Evolutionary conservation across 2,888 invertebrate species (phyloP).

Genomic region (Lordiphosa andalusiaca): DNA sequence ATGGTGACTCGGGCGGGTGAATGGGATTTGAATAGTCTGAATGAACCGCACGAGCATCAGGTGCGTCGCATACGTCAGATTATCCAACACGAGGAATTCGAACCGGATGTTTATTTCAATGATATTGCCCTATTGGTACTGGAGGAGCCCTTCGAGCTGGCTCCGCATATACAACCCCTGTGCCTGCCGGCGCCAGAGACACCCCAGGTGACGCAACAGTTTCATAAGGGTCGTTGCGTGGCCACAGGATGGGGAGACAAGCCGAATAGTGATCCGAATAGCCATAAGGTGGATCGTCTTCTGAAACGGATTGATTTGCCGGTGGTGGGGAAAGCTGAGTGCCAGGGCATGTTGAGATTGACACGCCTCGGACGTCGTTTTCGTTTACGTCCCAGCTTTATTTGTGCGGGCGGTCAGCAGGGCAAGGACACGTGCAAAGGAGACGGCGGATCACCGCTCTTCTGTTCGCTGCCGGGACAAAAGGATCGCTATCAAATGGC

Average conservation of each 20-base stretch:
- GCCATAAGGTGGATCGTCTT: constrained; percentile 81
- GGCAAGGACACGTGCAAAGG: constrained; percentile 81
- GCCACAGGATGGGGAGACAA: constrained; percentile 75
- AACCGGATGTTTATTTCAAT: constrained; percentile 85
- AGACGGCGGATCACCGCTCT: constrained; percentile 89
- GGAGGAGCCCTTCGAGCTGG: constrained; percentile 82
- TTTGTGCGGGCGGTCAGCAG: constrained; percentile 88
- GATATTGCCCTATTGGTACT: constrained; percentile 87
- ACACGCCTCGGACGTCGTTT: constrained; percentile 85
- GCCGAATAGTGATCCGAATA: constrained; percentile 79
- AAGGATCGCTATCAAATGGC: constrained; percentile 55
- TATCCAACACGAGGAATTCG: constrained; percentile 81
- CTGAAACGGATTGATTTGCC: constrained; percentile 87
- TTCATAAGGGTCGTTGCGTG: constrained; percentile 65
- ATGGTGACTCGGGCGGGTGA: constrained; percentile 85
- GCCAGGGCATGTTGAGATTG: constrained; percentile 81
- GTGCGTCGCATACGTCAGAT: constrained; percentile 82
- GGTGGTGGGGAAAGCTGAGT: constrained; percentile 82
- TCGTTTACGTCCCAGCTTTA: constrained; percentile 84
- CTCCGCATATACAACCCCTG: constrained; percentile 86
- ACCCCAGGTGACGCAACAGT: constrained; percentile 60
- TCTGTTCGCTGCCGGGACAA: constrained; percentile 82
- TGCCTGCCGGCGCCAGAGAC: constrained; percentile 83
- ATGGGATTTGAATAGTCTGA: constrained; percentile 88
- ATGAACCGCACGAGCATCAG: constrained; percentile 86